Percentiles rank a stretch among this genome's conserved stretches.
phyloP scores from a whole-genome alignment of 2,888 invertebrate genomes.

The Zele albiditarsus region DNA sequence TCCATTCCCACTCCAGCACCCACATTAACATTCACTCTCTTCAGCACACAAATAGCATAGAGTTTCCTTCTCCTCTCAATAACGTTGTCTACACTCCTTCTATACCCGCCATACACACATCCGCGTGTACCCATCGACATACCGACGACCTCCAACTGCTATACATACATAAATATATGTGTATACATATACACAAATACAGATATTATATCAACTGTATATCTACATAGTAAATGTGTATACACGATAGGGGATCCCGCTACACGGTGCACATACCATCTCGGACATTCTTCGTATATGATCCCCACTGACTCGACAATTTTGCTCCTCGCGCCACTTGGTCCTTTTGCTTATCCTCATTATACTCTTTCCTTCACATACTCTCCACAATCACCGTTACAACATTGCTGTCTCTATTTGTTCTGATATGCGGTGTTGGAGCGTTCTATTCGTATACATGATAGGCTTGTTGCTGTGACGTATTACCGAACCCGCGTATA shows the following conservation, averaged over 20 bases:
- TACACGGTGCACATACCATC: neutral
- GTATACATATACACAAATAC: neutral
- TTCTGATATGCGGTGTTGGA: no score
- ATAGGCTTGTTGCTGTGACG: no score
- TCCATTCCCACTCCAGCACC: constrained; percentile 30
- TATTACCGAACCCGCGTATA: no score
- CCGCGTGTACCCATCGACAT: neutral
- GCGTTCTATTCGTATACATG: no score
- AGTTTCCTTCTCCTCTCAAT: neutral
- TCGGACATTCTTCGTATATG: neutral
- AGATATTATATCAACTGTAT: neutral
- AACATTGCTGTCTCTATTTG: neutral
- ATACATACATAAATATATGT: neutral
- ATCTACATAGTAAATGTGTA: neutral
- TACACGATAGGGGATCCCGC: constrained; percentile 1
- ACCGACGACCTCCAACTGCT: constrained; percentile 20
- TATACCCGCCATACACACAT: no score
- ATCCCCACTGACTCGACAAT: constrained; percentile 22
- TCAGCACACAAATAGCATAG: neutral
- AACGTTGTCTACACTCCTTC: constrained; percentile 25
- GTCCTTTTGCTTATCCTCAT: neutral
- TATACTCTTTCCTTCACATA: constrained; percentile 7
- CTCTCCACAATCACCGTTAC: neutral
- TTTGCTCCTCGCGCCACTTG: constrained; percentile 20
- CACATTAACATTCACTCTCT: constrained; percentile 16